Percentiles rank a stretch among this genome's conserved stretches.
These are phyloP conservation scores for Phylloscopus whistleri DNA, from an alignment of 2,113 vertebrate genomes.

Conservation along the genomic window DNA sequence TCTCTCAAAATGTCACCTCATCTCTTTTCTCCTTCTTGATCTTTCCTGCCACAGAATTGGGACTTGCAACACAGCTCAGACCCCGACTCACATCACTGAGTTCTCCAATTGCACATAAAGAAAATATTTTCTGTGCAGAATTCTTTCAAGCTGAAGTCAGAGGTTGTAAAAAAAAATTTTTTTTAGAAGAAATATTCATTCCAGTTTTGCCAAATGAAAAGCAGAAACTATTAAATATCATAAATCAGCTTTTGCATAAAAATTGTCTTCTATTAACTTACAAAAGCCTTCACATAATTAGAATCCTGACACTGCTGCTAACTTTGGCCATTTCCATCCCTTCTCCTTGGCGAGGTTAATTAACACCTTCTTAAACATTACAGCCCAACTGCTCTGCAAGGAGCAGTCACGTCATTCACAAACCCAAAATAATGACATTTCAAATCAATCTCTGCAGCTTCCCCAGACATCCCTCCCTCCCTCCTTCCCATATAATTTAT, in stretches of 20 bases:
- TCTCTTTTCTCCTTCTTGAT: neutral
- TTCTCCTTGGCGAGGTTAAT: neutral
- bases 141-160: neutral
- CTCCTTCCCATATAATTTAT: neutral
- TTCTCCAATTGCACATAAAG: neutral
- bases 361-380: neutral
- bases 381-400: neutral
- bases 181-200: neutral
- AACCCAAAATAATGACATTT: neutral
- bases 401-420: neutral
- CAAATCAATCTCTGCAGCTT: neutral
- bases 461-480: neutral
- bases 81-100: neutral
- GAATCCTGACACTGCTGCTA: neutral
- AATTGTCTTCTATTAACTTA: neutral
- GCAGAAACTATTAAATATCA: neutral
- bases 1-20: neutral
- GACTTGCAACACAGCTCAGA: neutral
- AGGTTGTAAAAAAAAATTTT: neutral
- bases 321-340: neutral
- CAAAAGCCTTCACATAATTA: neutral
- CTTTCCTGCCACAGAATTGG: neutral
- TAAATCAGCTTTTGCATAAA: neutral
- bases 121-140: neutral
- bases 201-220: neutral